These are phyloP conservation scores for Sebastes matsubarae DNA, from an alignment of 2,797 vertebrate species.

Conservation along the genomic window DNA sequence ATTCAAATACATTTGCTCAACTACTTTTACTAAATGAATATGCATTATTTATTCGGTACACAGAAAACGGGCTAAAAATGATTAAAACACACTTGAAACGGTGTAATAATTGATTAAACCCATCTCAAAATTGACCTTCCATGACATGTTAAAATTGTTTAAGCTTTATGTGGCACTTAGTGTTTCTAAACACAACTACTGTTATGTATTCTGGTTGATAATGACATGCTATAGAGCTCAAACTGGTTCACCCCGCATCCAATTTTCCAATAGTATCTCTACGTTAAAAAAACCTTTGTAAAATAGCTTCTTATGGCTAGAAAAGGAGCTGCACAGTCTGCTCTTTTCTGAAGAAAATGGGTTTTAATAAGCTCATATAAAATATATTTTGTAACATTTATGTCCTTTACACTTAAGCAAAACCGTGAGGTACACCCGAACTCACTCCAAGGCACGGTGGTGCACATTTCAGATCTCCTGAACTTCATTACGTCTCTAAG, in stretches of 20 bases:
- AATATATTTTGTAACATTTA: background rate
- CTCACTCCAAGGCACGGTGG: background rate
- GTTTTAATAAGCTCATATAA: background rate
- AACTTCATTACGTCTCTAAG: background rate
- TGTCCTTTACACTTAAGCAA: background rate
- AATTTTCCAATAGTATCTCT: background rate
- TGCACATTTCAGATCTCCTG: background rate
- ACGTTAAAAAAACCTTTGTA: constrained; percentile 10
- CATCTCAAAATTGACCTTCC: background rate
- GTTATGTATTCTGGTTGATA: background rate
- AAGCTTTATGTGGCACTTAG: background rate
- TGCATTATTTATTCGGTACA: constrained; percentile 1
- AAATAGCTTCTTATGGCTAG: background rate
- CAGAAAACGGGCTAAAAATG: background rate
- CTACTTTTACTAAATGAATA: background rate
- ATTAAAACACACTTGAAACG: background rate
- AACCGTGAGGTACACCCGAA: background rate
- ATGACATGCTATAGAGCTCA: constrained; percentile 1
- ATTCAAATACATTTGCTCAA: background rate
- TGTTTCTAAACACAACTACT: background rate
- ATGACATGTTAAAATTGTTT: background rate
- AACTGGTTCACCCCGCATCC: background rate
- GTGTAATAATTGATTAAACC: background rate
- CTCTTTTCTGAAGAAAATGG: background rate
- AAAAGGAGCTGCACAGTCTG: background rate